These are phyloP conservation scores for Drosophila fungiperda DNA, from an alignment of 2,888 invertebrate genomes.

Conservation along the genomic window DNA sequence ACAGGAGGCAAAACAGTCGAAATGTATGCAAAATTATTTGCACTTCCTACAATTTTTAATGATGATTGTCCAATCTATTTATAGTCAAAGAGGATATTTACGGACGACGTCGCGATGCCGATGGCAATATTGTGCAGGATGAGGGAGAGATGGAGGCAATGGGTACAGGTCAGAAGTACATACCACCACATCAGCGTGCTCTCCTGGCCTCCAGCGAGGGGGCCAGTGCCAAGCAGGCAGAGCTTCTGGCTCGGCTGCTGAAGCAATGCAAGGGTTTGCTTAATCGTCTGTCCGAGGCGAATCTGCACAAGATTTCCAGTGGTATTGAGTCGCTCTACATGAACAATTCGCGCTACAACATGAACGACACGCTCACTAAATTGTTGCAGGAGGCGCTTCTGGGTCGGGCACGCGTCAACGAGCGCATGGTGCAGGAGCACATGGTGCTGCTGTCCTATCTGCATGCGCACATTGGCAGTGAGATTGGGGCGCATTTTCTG, in stretches of 20 bases:
- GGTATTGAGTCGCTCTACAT: conserved; percentile 93
- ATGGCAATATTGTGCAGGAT: conserved; percentile 91
- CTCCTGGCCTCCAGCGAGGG: conserved; percentile 84
- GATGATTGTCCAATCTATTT: not conserved
- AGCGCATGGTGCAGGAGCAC: conserved; percentile 93
- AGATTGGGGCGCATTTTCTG: conserved; percentile 95
- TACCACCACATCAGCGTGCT: conserved; percentile 93
- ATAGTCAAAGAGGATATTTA: conserved; percentile 93
- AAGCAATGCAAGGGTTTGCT: conserved; percentile 94
- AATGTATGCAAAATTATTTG: conserved; percentile 31
- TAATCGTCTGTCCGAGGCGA: conserved; percentile 94
- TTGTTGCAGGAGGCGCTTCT: conserved; percentile 91
- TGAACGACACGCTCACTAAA: conserved; percentile 90
- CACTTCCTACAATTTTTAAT: not conserved
- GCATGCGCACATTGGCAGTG: conserved; percentile 95
- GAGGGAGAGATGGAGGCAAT: conserved; percentile 62
- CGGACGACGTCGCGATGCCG: conserved; percentile 92
- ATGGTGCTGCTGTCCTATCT: conserved; percentile 92
- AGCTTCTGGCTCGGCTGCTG: conserved; percentile 89
- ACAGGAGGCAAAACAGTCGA: not conserved
- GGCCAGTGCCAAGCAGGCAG: conserved; percentile 85
- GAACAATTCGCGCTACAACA: conserved; percentile 92
- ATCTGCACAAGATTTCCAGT: conserved; percentile 92
- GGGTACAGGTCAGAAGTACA: conserved; percentile 87
- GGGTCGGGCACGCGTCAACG: conserved; percentile 88